Base-by-base conservation (phyloP, 2,888 invertebrate genomes). In the Magallana nippona region DNA sequence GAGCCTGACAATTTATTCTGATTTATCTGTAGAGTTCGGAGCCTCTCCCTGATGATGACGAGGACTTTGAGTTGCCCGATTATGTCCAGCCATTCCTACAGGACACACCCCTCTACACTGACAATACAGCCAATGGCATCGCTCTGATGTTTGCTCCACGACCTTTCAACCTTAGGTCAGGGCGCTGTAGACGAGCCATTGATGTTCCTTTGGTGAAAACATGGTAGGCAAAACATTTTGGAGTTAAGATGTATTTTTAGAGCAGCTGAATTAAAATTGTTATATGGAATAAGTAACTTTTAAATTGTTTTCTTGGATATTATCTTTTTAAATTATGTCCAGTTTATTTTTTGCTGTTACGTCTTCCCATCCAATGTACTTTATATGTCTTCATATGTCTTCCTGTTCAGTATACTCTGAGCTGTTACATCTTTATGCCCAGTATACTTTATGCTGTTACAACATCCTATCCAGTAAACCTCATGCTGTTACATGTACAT, bases 101-200 rank as follows among this genome's bases (percentile, higher is more conserved):
- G 94, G 98, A 98, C 93, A 98, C 97, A 15, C 98, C 99, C 0
- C 95, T 99, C 81, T 99, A 99, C 93, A 98, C 99, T 0, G 99
- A 99, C 93, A 98, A 99, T 93, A 99, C 99, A 0, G 99, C 99
- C 0, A 99, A 99, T 95, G 99, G 99, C 1, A 99, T 99, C 91
- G 97, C 99, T 0, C 95, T 99, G 83, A 94, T 99, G 82, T 99
- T 99, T 99, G 99, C 99, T 1, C 99, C 99, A 0, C 96, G 99
- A 85, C 99, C 99, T 10, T 99, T 99, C 94, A 98, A 98, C 94
- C 96, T 98, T 95, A 96, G 99, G 92, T 99, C 99, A 85, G 98
- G 98, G 62, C 96, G 98, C 83, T 97, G 91, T 96, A 95, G 99
- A 79, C 96, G 99, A 89, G 99, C 99, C 1, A 97, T 99, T 85